phyloP scores from a whole-genome alignment of 2,888 invertebrate genomes.

The Coremacera marginata region DNA sequence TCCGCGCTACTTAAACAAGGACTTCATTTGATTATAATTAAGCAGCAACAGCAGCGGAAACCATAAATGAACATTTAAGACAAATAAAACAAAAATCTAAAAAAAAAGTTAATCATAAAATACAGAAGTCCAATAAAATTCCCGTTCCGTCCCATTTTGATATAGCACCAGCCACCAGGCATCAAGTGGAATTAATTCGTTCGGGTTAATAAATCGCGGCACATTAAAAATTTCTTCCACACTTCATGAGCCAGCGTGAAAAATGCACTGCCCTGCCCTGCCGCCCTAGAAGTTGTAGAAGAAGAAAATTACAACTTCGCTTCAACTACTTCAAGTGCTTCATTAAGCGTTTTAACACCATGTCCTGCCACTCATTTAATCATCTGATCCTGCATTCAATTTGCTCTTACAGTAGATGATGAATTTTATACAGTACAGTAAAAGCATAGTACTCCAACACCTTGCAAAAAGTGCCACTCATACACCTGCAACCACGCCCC shows the following conservation, averaged over 20 bases:
- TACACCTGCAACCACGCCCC: background rate
- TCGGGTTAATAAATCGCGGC: conserved; percentile 32
- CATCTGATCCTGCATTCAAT: conserved; percentile 5
- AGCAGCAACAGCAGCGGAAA: background rate
- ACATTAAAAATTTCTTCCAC: conserved; percentile 15
- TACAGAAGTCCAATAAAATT: background rate
- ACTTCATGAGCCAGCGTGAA: background rate
- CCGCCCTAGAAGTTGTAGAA: background rate
- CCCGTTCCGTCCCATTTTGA: background rate
- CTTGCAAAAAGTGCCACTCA: background rate
- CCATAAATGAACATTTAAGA: background rate
- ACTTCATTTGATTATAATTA: conserved; percentile 23
- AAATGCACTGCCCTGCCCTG: background rate
- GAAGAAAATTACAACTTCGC: conserved; percentile 13
- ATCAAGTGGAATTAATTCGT: conserved; percentile 27
- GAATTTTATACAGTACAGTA: background rate
- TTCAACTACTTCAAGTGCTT: conserved; percentile 35
- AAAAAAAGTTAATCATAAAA: background rate
- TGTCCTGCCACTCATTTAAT: conserved; percentile 33
- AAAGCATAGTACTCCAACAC: background rate
- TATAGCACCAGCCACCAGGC: background rate
- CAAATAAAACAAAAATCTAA: background rate
- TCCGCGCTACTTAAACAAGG: background rate
- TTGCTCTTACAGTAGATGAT: background rate
- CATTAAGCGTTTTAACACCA: conserved; percentile 36